Evolutionary conservation across 2,888 invertebrate species (phyloP).

Genomic region (Macaria liturata): DNA sequence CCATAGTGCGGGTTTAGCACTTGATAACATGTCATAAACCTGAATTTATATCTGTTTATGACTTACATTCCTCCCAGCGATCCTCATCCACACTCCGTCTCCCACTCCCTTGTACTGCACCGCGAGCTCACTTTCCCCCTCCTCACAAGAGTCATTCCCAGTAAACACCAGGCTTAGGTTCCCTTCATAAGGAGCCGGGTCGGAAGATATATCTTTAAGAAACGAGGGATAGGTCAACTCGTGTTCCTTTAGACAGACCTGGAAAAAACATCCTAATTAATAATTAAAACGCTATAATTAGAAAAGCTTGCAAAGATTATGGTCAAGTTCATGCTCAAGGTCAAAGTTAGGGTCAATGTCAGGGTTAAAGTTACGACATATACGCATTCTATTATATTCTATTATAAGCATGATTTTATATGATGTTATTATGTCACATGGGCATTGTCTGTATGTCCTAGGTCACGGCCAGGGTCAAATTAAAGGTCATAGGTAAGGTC

Average conservation of each 20-base stretch:
- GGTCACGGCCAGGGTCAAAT: neutral
- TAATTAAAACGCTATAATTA: no score
- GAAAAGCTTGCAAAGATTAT: no score
- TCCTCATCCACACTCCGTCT: conserved; percentile 50
- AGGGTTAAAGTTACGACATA: neutral
- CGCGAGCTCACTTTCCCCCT: conserved; percentile 47
- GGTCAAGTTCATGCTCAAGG: no score
- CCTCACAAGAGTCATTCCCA: conserved; percentile 41
- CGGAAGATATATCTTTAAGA: conserved; percentile 53
- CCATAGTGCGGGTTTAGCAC: no score
- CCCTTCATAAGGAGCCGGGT: conserved; percentile 60
- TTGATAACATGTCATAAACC: no score
- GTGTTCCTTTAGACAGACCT: conserved; percentile 62
- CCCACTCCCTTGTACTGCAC: conserved; percentile 53
- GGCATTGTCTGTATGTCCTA: no score
- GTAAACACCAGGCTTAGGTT: conserved; percentile 48
- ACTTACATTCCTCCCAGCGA: conserved; percentile 60
- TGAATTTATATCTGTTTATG: neutral
- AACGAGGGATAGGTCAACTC: conserved; percentile 51
- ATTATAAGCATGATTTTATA: no score
- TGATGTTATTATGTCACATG: no score
- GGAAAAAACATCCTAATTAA: conserved; percentile 17
- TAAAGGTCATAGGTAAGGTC: no score
- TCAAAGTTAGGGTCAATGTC: neutral
- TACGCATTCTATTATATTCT: no score